A percentile compares a stretch with the other conserved stretches of the same genome.
Evolutionary conservation across 2,888 invertebrate genomes (phyloP).

Genomic region (Caenorhabditis afra): DNA sequence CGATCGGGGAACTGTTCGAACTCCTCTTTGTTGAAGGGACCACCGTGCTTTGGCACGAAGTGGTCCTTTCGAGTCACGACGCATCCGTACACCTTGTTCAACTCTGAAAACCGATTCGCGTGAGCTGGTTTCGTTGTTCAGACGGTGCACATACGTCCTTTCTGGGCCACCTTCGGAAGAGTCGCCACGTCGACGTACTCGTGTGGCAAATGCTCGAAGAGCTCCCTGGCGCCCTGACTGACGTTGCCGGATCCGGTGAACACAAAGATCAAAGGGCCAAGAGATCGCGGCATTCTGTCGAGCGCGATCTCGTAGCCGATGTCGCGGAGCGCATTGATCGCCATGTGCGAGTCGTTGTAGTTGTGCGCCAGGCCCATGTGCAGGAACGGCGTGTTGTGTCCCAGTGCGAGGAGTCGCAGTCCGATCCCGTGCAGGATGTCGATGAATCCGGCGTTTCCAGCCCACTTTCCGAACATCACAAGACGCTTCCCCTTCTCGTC

Average conservation of each 20-base stretch:
- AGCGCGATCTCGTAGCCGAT: constrained; percentile 99
- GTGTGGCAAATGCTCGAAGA: constrained; percentile 96
- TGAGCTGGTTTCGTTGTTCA: too few relatives aligned
- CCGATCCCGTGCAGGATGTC: constrained; percentile 98
- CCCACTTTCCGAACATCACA: constrained; percentile 99
- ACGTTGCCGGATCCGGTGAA: constrained; percentile 99
- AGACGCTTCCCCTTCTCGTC: constrained; percentile 91
- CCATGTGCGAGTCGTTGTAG: constrained; percentile 97
- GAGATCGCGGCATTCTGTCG: constrained; percentile 94
- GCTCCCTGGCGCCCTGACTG: constrained; percentile 86
- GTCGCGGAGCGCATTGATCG: constrained; percentile 95
- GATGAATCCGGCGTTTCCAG: constrained; percentile 94
- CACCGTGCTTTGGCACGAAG: constrained; percentile 91
- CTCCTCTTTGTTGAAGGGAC: constrained; percentile 91
- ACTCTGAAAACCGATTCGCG: too few relatives aligned
- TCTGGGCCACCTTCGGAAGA: constrained; percentile 94
- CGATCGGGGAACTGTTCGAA: constrained; percentile 94
- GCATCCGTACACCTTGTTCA: constrained; percentile 95
- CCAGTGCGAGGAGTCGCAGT: constrained; percentile 91
- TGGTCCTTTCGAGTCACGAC: constrained; percentile 95
- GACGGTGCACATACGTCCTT: constrained; percentile 88
- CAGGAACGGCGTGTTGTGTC: constrained; percentile 99
- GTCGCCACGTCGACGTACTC: constrained; percentile 97
- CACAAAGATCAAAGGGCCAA: constrained; percentile 96
- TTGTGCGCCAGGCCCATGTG: constrained; percentile 99